Evolutionary conservation across 2,797 vertebrate species (phyloP).

Genomic region (Eurystomus glaucurus): DNA sequence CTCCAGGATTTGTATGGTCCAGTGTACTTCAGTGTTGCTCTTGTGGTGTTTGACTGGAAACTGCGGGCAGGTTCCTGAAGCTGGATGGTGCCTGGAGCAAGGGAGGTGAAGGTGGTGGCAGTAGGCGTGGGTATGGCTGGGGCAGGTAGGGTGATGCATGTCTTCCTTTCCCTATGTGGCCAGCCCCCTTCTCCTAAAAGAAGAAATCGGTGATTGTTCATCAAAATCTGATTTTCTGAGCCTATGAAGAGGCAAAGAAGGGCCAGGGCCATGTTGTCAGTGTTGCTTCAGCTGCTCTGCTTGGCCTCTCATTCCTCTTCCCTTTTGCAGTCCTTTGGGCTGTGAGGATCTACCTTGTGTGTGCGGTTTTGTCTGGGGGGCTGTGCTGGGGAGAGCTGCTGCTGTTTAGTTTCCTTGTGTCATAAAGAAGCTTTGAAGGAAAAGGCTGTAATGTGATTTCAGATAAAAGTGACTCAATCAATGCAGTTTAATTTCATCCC

Average conservation of each 20-base stretch:
- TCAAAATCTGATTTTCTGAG: background rate
- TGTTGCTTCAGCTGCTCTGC: background rate
- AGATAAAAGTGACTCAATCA: background rate
- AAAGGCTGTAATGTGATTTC: background rate
- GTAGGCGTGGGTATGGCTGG: fast-evolving
- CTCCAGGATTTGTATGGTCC: background rate
- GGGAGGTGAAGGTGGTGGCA: background rate
- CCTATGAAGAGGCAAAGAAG: background rate
- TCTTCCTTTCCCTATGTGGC: background rate
- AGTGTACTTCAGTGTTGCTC: background rate
- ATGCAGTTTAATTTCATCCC: background rate
- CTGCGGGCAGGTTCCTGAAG: fast-evolving
- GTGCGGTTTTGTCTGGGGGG: background rate
- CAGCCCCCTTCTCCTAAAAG: background rate
- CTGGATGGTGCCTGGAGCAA: background rate
- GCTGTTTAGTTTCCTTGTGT: background rate
- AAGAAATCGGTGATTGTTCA: background rate
- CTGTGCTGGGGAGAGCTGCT: background rate
- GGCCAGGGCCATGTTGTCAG: fast-evolving
- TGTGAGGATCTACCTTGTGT: background rate
- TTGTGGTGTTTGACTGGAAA: background rate
- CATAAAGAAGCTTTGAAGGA: background rate
- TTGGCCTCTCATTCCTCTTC: background rate
- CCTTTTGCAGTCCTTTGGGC: background rate
- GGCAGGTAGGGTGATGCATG: fast-evolving